Evolutionary conservation across 2,888 invertebrate species (phyloP), one percentile per base, ranked within the genome.

Genomic region (Agrotis exclamationis): DNA sequence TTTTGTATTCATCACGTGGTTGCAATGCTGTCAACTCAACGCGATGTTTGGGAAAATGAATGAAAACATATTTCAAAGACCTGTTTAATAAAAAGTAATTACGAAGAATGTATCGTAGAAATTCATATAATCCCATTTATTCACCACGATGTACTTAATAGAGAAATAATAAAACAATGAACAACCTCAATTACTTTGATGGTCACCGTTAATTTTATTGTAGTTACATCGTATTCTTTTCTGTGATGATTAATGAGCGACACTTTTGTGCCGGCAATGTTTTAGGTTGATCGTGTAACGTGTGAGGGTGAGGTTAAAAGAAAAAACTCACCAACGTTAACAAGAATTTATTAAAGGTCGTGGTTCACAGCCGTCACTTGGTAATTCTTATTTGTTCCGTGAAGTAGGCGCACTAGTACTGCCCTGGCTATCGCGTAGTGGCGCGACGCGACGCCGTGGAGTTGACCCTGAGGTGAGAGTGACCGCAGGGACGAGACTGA

Each of bases 171-270:
- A 67, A 50, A 82, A 67, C 45, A 63, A 79, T 79, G 70, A 20
- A 56, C 57, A 22, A 18, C 65, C 50, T 33, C 59, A 53, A 68
- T 71, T 71, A 68, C 63, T 70, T 50, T 70, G 53, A 54, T 69
- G 51, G 9, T 47, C 48, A 51, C 39, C 39, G 11, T 59, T 59
- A 53, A 71, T 77, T 75, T 79, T 48, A 68, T 70, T 70, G 70
- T 76, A 56, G 33, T 76, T 69, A 45, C 62, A 74, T 33, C 66
- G 44, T 47, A 69, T 80, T 82, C 56, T 79, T 51, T 74, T 80
- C 56, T 68, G 70, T 24, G 59, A 85, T 74, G 86, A 85, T 86
- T 74, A 79, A 85, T 85, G 85, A 71, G 44, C 24, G 24, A 59
- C 75, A 68, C 68, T 80, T 80, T 79, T 45, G 71, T 57, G 64